A percentile compares a stretch with the other conserved stretches of the same genome.
phyloP scores from a whole-genome alignment of 2,888 invertebrate species.

The Pterostichus madidus region DNA sequence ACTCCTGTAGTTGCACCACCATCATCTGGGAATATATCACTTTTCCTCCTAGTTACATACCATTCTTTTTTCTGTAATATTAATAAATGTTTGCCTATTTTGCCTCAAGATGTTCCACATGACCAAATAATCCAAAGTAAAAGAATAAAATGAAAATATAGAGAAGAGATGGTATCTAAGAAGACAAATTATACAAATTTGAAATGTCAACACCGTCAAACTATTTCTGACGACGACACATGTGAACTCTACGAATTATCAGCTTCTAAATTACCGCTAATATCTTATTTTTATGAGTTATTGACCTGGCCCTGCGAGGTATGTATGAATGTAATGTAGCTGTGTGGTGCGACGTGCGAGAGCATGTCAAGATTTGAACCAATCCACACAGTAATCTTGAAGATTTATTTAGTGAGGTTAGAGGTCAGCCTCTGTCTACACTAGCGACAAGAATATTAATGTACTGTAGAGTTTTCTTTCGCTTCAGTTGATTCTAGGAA shows the following conservation, averaged over 20 bases:
- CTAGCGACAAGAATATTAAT: constrained; percentile 37
- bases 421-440: constrained; percentile 31
- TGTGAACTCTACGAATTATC: no score
- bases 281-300: constrained; percentile 17
- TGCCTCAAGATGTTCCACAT: no score
- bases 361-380: constrained; percentile 26
- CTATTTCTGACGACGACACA: no score
- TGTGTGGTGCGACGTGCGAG: not conserved
- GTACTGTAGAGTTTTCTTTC: not conserved
- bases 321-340: not conserved
- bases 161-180: no score
- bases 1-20: no score
- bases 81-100: no score
- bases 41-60: no score
- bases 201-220: not conserved
- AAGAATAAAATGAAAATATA: no score
- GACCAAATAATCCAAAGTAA: no score
- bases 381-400: constrained; percentile 41
- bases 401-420: constrained; percentile 46
- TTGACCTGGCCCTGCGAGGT: constrained; percentile 24
- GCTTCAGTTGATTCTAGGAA: not conserved
- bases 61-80: no score
- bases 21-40: no score
- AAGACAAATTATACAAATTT: no score
- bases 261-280: constrained; percentile 18